Base-by-base conservation (phyloP, 2,797 vertebrate genomes). In the Toxotes lorentzi region DNA sequence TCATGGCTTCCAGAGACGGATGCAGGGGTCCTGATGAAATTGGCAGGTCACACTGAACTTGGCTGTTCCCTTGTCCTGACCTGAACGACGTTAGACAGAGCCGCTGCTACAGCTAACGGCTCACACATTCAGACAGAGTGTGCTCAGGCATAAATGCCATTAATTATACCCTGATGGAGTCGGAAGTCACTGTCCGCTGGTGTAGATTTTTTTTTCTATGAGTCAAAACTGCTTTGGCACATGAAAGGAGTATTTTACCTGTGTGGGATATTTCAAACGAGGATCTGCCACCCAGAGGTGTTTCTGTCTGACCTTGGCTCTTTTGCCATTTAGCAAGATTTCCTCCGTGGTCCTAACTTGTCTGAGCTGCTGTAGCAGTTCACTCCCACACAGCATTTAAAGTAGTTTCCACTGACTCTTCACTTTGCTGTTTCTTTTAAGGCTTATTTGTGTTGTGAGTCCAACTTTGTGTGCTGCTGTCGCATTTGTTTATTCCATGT, bases 311-410 rank as follows among this genome's bases (percentile, higher is more conserved):
- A 76, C 76, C 50, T 77, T 27, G 61, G 35, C 47, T 76, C 57
- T 38, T 54, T 71, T 65, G 34, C 70, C 79, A 71, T 87, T 85
- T 82, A 59, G 23, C 51, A 32, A 74, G 34, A 38, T 34, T 34
- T 71, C 56, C 68, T 68, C 47, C 54, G 65, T 17, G 47, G 27
- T 21, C 13, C 17, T 11, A 45, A 27, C 53, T 68, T 30, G 60
- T 60, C 71, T 74, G 27, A 41, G 38, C 59, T 43, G 58, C 58
- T 60, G 17, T 17, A 50, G 54, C 57, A 47, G 50, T 57, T 65
- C 19, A 34, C 27, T 19, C 63, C 41, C 66, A 48, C 65, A 21
- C 62, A 40, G 79, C 53, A 62, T 84, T 41, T 32, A 32, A 81
- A 78, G 72, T 21, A 70, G 23, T 57, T 56, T 75, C 32, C 60